These are phyloP conservation scores for Danio kyathit DNA, from an alignment of 2,797 vertebrate species.

Conservation along the genomic window DNA sequence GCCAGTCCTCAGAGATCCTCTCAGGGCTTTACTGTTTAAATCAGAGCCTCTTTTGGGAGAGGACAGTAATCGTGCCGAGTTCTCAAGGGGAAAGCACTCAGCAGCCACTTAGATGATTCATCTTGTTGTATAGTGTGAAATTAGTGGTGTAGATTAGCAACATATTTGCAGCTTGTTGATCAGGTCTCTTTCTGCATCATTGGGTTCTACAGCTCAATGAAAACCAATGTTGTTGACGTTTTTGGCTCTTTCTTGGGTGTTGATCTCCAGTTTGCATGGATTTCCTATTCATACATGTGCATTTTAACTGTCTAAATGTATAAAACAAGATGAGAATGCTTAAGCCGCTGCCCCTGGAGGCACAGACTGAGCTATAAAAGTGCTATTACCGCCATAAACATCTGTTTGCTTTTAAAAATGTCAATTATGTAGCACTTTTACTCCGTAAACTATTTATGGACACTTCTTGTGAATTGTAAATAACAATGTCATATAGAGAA, in stretches of 20 bases:
- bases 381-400: conserved; percentile 68
- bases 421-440: conserved; percentile 48
- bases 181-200: neutral
- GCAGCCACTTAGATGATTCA: conserved; percentile 65
- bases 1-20: neutral
- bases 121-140: conserved; percentile 38
- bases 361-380: conserved; percentile 63
- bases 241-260: too few species aligned
- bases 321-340: conserved; percentile 3
- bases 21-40: conserved; percentile 19
- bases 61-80: conserved; percentile 42
- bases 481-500: too few species aligned
- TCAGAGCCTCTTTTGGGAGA: conserved; percentile 24
- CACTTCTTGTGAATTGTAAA: too few species aligned
- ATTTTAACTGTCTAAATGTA: neutral
- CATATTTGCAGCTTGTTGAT: conserved; percentile 15
- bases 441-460: too few species aligned
- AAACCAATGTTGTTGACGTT: neutral
- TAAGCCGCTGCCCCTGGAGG: conserved; percentile 9
- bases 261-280: neutral
- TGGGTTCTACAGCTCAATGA: neutral
- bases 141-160: conserved; percentile 7
- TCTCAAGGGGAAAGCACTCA: conserved; percentile 58
- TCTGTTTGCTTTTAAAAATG: conserved; percentile 51
- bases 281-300: neutral